Base-by-base conservation (phyloP, 1,140 invertebrate genomes). In the Cepaea nemoralis region DNA sequence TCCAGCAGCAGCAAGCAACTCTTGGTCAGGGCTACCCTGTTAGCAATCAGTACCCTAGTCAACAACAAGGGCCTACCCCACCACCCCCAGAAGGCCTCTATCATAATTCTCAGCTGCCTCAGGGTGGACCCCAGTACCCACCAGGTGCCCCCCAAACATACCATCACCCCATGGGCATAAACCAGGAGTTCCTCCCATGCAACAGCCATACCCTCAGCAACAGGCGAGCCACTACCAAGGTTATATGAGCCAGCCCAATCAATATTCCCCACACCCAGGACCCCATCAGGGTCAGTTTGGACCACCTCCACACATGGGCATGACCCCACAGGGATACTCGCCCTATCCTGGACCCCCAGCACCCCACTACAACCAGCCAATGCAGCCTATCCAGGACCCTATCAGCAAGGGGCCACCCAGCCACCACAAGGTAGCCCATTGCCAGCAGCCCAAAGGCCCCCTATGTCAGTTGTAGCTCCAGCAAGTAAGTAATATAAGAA, bases 191-290 rank as follows among this genome's bases (percentile, higher is more conserved):
- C n/a, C 76, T 55, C 6, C 76, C 76, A 35, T 33, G n/a, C n/a
- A 2, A 19, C 76, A 77, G 42, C 45, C 55, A 31, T 55, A 55
- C 22, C 50, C 73, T n/a, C 71, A 63, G 22, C 80, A 40, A 14
- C 59, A 40, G 24, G n/a, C n/a, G 22, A n/a, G n/a, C 14, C 37
- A 75, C 55, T 40, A 27, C 24, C 27, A 63, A 66, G 31, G 31
- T 33, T 79, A 77, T 42, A 77, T 77, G 75, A 40, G 48, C 67
- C 66, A 80, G n/a, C 78, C 55, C 3, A 40, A 74, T 19, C 59
- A 42, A 27, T 42, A 75, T 48, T 69, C 67, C 16, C 76, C 37
- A 35, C 45, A 42, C 22, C 12, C 75, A 40, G 35, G 75, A 40
- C 24, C 81, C 75, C 27, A n/a, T 37, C 39, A 24, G 55, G 48